Percentiles rank a stretch among this genome's conserved stretches.
Conservation (phyloP, 1,140 invertebrate genomes). For the Calosoma granatense region DNA sequence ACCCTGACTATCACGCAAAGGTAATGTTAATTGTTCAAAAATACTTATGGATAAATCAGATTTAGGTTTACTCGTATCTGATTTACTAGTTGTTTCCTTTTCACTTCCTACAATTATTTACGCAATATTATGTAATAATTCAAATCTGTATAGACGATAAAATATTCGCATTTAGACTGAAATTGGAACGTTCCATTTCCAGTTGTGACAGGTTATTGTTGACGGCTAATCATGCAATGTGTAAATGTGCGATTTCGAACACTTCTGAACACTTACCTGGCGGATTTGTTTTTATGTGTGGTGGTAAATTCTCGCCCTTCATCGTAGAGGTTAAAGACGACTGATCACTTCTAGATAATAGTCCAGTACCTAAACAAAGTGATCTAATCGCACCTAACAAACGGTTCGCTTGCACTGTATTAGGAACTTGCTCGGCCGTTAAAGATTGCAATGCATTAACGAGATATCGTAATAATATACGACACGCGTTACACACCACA, state of each 20-base stretch:
- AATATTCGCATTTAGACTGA: neutral
- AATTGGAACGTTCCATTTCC: too few species aligned
- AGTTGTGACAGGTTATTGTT: too few species aligned
- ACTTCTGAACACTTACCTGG: conserved; percentile 38
- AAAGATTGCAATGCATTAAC: conserved; percentile 26
- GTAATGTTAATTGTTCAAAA: conserved; percentile 53
- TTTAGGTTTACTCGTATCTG: conserved; percentile 45
- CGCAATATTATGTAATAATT: conserved; percentile 13
- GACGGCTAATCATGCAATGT: too few species aligned
- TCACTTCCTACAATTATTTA: conserved; percentile 31
- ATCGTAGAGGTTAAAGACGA: conserved; percentile 50
- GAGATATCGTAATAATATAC: conserved; percentile 30
- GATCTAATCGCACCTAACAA: conserved; percentile 47
- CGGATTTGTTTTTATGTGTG: conserved; percentile 41
- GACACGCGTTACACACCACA: conserved; percentile 30
- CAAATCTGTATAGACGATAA: neutral
- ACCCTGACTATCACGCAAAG: conserved; percentile 43
- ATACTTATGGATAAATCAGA: conserved; percentile 53
- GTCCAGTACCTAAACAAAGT: conserved; percentile 46
- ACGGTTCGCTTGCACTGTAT: conserved; percentile 26
- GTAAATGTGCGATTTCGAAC: too few species aligned
- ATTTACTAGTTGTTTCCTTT: conserved; percentile 42
- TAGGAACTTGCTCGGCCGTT: conserved; percentile 24
- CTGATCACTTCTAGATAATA: conserved; percentile 46
- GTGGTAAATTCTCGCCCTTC: conserved; percentile 56